Evolutionary conservation across 2,797 vertebrate species (phyloP), one percentile per base, ranked within the genome.

Genomic region (Sebastes steindachneri): DNA sequence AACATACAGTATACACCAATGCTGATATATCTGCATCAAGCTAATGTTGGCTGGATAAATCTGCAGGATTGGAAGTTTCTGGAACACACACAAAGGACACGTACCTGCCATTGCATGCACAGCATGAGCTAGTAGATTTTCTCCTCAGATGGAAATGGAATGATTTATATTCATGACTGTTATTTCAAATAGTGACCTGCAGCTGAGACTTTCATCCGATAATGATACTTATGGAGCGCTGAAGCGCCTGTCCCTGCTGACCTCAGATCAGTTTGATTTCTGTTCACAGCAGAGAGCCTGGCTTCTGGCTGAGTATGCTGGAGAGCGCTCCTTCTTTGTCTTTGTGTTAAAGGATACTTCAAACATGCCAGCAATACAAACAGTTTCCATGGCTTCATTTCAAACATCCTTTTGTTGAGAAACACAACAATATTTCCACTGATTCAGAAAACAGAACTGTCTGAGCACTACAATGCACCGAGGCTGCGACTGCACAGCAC

Each of bases 261-360:
- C 71, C 82, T 73, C 68, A 77, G 84, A 82, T 78, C 84, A 65
- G 77, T 37, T 64, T 23, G 58, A 74, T 71, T 79, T 66, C 63
- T 67, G 68, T 64, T 80, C 72, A 59, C 29, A 58, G 76, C 45
- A 15, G 25, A 63, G 58, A 59, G 63, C n/a, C 51, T 21, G 68
- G 45, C 51, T 33, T 25, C 23, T 23, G 64, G 71, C 71, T 57
- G 74, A 65, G 12, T 23, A 29, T 21, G 19, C 48, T 41, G 48
- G 7, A 33, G 55, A 76, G 66, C 45, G 25, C 19, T 67, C 48
- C 19, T 37, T 31, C 73, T 74, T 64, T 54, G 19, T 71, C 51
- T 83, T 63, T 79, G 48, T 71, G 31, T 62, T 2, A 21, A 15
- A 73, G 17, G 28, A 48, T 14, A 11, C 57, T 37, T 37, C 60